Evolutionary conservation across 2,888 invertebrate species (phyloP), one percentile per base, ranked within the genome.

Genomic region (Myopa testacea): DNA sequence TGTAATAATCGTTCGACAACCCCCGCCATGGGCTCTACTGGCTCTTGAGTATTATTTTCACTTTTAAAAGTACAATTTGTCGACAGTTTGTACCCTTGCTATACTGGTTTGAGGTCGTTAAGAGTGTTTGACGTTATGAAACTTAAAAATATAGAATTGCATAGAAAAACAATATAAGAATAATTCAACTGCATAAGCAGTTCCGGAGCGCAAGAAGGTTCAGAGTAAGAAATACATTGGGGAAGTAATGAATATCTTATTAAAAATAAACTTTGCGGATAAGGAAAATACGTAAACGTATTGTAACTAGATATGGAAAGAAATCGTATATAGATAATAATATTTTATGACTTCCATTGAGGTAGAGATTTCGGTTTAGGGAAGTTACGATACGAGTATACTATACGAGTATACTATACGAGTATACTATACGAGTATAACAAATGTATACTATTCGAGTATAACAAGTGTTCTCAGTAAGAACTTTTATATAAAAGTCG

Each of bases 41-140:
- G 7, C 70, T 50, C 70, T 70, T 4, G 70, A 38, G 60, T 60
- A 38, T 72, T 72, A 58, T 58, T 72, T 58, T 60, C 38, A 60
- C 60, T 62, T 58, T 19, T 38, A 58, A 19, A 60, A 72, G 8
- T 10, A 4, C 19, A 40, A 60, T 40, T 60, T 60, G 60, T 40
- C 60, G 14, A 60, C 72, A 40, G 4, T 16, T 19, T 60, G 60
- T 60, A 10, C n/a, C 19, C 45, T 34, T 55, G 58, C 37, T 71
- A 71, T 65, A 2, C 4, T 5, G 37, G 6, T 38, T 26, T 38
- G 34, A n/a, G 38, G 62, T 14, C 62, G 34, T 62, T 26, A 62
- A 62, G 3, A 34, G 34, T 26, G 0, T 26, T 1, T 26, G 4
- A 65, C 14, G 19, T 65, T 19, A 14, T 62, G 37, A 19, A 65